Evolutionary conservation across 2,888 invertebrate genomes (phyloP).

Genomic region (Escarpia spicata): DNA sequence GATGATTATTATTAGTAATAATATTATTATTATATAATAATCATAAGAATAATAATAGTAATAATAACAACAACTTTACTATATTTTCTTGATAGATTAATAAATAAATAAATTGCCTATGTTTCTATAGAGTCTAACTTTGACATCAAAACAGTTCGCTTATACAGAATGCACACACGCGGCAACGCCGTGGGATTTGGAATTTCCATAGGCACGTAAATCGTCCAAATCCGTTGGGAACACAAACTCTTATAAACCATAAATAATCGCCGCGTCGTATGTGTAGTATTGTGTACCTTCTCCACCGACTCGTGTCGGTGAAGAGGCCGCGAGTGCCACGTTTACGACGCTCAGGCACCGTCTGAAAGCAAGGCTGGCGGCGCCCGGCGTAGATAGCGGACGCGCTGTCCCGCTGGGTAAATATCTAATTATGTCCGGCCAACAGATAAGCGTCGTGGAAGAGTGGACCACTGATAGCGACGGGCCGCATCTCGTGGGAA

Average conservation of each 20-base stretch:
- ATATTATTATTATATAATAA: too few species aligned
- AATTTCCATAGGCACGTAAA: background rate
- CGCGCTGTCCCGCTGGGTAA: background rate
- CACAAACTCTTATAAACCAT: background rate
- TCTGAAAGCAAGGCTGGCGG: background rate
- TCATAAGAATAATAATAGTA: too few species aligned
- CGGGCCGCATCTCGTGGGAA: background rate
- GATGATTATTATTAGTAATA: too few species aligned
- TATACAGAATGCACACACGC: background rate
- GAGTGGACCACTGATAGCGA: background rate
- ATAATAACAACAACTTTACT: background rate
- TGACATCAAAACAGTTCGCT: background rate
- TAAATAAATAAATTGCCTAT: background rate
- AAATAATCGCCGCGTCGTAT: background rate
- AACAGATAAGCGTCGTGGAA: background rate
- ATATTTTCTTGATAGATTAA: background rate
- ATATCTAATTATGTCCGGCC: slow-evolving; percentile 4
- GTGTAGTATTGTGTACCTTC: background rate
- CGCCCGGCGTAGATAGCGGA: background rate
- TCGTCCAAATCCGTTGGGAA: background rate
- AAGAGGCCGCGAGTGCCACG: background rate
- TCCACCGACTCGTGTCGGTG: background rate
- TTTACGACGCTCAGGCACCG: background rate
- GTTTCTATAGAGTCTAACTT: background rate
- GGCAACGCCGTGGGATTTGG: background rate